A percentile compares a stretch with the other conserved stretches of the same genome.
phyloP scores from a whole-genome alignment of 1,140 invertebrate genomes.

The Drosophila burlai region DNA sequence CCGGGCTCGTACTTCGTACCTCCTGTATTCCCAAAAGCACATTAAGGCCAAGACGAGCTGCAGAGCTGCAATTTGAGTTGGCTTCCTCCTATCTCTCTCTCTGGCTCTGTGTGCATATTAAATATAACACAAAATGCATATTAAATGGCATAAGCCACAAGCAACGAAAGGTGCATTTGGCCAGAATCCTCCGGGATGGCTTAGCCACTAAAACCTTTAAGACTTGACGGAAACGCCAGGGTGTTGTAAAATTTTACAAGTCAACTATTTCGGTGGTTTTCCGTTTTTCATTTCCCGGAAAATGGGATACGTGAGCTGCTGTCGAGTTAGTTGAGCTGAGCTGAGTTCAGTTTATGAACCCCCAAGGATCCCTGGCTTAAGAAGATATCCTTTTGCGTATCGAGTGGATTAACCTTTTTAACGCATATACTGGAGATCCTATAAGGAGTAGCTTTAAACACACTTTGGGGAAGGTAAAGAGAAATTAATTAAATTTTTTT shows the following conservation, averaged over 20 bases:
- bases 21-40: conserved; percentile 70
- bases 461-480: background rate
- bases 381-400: conserved; percentile 25
- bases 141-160: conserved; percentile 82
- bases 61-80: conserved; percentile 69
- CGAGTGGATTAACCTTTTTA: conserved; percentile 39
- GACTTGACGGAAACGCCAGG: conserved; percentile 70
- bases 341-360: conserved; percentile 30
- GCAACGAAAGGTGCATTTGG: conserved; percentile 55
- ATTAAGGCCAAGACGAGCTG: conserved; percentile 70
- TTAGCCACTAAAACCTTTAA: conserved; percentile 80
- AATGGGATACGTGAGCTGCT: conserved; percentile 38
- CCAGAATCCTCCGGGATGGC: conserved; percentile 49
- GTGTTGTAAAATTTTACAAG: conserved; percentile 82
- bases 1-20: conserved; percentile 17
- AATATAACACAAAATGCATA: conserved; percentile 85
- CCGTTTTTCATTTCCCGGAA: conserved; percentile 64
- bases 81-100: conserved; percentile 33
- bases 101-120: conserved; percentile 73
- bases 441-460: background rate
- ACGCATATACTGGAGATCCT: background rate
- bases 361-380: conserved; percentile 29
- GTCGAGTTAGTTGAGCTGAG: conserved; percentile 25
- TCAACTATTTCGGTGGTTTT: conserved; percentile 59
- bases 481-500: background rate